Evolutionary conservation across 2,888 invertebrate genomes (phyloP), one percentile per base, ranked within the genome.

Genomic region (Drosophila prolongata): DNA sequence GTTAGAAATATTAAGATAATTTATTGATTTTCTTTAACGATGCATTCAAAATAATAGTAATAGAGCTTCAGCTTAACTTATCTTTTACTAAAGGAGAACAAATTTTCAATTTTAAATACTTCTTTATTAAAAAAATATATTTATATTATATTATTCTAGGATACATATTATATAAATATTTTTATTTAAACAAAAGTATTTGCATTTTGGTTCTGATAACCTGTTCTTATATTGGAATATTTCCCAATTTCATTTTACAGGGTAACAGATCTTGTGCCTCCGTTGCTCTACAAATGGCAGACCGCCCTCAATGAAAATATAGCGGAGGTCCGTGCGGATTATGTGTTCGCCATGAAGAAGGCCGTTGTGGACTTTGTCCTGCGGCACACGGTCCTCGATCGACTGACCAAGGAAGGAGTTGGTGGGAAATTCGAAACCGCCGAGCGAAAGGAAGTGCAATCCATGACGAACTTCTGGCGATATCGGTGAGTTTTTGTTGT

Each of bases 331-430:
- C 95, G 96, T 78, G 95, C 97, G 72, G 97, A 97, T 86, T 98
- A 97, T 90, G 94, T 96, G 90, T 94, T 96, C 91, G 96, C 96
- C 72, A 96, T 98, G 90, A 98, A 98, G 90, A 98, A 97, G 90
- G 96, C 98, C 0, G 96, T 97, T 56, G 96, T 98, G 0, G 98
- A 98, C 92, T 98, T 97, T 91, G 97, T 98, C 0, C 93, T 98
- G 5, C 95, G 96, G 86, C 96, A 97, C 92, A 95, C 96, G 0
- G 76, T 75, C 13, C 37, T 89, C 3, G 77, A 85, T 60, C 78
- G 69, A 4, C 35, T 86, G 40, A 86, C 85, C 2, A 69, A 78
- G 30, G 87, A 89, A 40, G 87, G 89, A 8, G 16, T 42, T 2
- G 68, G 75, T 1, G 52, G 52, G 0, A 67, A 50, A 10, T 69